phyloP scores from a whole-genome alignment of 2,113 vertebrate genomes.

The Strix uralensis region DNA sequence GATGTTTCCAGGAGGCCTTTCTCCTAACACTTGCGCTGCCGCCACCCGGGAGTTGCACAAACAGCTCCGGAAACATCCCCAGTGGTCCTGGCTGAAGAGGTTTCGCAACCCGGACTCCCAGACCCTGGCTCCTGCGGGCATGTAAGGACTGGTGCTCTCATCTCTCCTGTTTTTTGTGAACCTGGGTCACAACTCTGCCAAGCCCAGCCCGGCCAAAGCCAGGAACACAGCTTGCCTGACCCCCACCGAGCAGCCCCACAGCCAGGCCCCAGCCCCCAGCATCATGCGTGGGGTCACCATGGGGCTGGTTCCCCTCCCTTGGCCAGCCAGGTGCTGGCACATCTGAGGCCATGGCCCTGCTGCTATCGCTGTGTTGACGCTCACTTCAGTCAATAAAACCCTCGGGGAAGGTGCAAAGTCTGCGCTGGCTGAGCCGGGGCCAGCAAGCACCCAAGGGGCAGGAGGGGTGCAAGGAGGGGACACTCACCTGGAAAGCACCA shows the following conservation, averaged over 20 bases:
- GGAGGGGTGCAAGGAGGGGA: background rate
- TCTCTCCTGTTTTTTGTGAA: no score
- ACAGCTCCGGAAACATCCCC: background rate
- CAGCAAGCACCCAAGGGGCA: background rate
- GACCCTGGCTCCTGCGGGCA: accelerated
- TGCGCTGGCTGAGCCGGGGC: accelerated
- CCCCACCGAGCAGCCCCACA: accelerated
- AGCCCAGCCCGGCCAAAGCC: background rate
- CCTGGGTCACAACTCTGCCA: background rate
- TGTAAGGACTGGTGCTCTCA: accelerated
- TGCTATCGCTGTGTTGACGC: accelerated
- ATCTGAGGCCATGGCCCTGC: background rate
- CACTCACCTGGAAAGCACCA: accelerated
- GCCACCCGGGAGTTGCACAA: accelerated
- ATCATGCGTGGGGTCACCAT: accelerated
- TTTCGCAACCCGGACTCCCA: accelerated
- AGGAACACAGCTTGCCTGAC: background rate
- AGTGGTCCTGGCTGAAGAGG: accelerated
- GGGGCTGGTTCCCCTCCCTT: background rate
- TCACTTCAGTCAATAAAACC: background rate
- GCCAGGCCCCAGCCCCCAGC: accelerated
- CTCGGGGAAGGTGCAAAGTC: background rate
- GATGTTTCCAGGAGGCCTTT: background rate
- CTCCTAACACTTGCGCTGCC: accelerated
- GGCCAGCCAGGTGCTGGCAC: accelerated